Percentiles rank a stretch among this genome's conserved stretches.
Conservation (phyloP, 2,888 invertebrate genomes). For the Trichopria drosophilae region DNA sequence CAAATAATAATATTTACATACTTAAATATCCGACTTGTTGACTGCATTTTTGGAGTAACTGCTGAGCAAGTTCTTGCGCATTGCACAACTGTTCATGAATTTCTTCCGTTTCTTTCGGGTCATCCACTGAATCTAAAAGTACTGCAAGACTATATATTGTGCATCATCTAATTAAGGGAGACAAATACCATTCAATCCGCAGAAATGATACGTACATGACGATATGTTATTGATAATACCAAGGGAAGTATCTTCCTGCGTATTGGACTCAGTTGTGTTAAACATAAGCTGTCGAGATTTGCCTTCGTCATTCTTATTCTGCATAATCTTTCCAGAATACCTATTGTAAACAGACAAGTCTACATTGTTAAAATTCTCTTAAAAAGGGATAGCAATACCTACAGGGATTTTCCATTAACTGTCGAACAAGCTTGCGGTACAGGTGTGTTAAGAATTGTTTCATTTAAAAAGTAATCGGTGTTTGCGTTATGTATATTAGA, state of each 20-base stretch:
- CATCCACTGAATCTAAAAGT: constrained; percentile 35
- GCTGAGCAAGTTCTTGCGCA: constrained; percentile 48
- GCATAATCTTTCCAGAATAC: constrained; percentile 14
- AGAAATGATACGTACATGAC: constrained; percentile 36
- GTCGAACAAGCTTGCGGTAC: constrained; percentile 59
- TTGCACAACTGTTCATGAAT: constrained; percentile 29
- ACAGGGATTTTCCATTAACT: constrained; percentile 51
- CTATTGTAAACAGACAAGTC: constrained; percentile 20
- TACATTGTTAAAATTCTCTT: constrained; percentile 11
- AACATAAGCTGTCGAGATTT: constrained; percentile 22
- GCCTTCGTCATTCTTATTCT: constrained; percentile 12
- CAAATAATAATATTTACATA: not conserved
- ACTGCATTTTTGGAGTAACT: constrained; percentile 46
- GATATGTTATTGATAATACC: constrained; percentile 50
- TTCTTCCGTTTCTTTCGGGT: constrained; percentile 28
- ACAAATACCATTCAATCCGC: not conserved
- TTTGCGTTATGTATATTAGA: too few species aligned
- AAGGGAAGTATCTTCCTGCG: constrained; percentile 42
- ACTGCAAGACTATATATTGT: constrained; percentile 35
- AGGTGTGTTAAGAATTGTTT: constrained; percentile 53
- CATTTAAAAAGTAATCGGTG: constrained; percentile 45
- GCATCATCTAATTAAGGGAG: not conserved
- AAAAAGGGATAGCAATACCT: constrained; percentile 27
- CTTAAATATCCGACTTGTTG: constrained; percentile 5
- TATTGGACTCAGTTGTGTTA: constrained; percentile 12